Conservation (phyloP, 1,140 invertebrate species). For the Nasonia longicornis region DNA sequence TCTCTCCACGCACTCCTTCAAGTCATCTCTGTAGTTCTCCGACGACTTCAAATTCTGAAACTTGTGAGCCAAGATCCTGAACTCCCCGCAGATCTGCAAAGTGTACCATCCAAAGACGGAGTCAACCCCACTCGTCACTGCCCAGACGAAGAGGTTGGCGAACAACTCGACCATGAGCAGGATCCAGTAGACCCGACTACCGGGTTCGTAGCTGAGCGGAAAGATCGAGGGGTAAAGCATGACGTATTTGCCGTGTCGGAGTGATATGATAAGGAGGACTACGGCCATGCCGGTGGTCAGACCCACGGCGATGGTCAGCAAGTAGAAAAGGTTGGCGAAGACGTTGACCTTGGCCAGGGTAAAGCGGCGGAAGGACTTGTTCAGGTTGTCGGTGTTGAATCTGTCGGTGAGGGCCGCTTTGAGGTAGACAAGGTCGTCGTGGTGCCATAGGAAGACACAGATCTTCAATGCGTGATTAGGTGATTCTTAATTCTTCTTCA, state of each 20-base stretch:
- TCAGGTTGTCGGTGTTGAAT: not conserved
- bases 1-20: too few relatives aligned
- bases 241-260: too few relatives aligned
- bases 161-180: not conserved
- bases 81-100: too few relatives aligned
- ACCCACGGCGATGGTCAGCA: too few relatives aligned
- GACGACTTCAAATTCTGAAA: not conserved
- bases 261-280: too few relatives aligned
- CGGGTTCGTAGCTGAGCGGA: not conserved
- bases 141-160: not conserved
- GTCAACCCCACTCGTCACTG: slow-evolving; percentile 39
- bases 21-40: too few relatives aligned
- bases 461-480: too few relatives aligned
- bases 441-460: not conserved
- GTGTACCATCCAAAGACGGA: slow-evolving; percentile 49
- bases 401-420: not conserved
- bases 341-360: not conserved
- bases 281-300: too few relatives aligned
- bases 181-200: not conserved
- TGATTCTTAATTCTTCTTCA: too few relatives aligned
- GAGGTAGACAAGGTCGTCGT: not conserved
- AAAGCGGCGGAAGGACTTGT: not conserved
- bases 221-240: not conserved
- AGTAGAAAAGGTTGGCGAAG: not conserved
- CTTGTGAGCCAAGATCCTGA: too few relatives aligned